Percentiles rank a stretch among this genome's conserved stretches.
These are phyloP conservation scores for Danaus melanippus DNA, from an alignment of 1,140 invertebrate species.

Conservation along the genomic window DNA sequence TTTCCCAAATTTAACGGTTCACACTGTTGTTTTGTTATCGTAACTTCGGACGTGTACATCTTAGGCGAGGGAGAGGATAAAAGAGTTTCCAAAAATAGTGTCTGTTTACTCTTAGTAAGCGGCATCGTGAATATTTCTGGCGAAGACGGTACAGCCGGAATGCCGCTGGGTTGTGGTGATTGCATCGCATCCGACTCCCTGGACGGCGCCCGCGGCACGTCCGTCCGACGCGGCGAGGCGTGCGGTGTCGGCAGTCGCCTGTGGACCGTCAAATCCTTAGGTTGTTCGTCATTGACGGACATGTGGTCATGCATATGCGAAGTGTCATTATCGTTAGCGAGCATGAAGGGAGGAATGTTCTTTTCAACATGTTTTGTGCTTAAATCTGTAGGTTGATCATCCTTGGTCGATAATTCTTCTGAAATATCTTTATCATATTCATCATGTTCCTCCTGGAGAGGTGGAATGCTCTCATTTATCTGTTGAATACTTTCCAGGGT, in stretches of 20 bases:
- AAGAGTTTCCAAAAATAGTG: slow-evolving; percentile 72
- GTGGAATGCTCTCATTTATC: slow-evolving; percentile 15
- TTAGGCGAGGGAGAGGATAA: slow-evolving; percentile 71
- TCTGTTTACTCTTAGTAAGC: slow-evolving; percentile 68
- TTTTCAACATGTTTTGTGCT: slow-evolving; percentile 50
- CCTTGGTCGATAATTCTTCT: slow-evolving; percentile 26
- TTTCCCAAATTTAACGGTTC: slow-evolving; percentile 79
- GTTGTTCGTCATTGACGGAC: slow-evolving; percentile 70
- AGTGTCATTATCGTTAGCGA: slow-evolving; percentile 39
- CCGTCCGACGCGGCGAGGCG: slow-evolving; percentile 56
- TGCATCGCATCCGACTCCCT: slow-evolving; percentile 76
- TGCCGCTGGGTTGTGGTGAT: slow-evolving; percentile 77
- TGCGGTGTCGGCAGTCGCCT: slow-evolving; percentile 63
- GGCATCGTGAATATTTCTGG: slow-evolving; percentile 73
- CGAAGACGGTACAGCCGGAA: slow-evolving; percentile 75
- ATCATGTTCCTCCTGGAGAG: slow-evolving; percentile 18
- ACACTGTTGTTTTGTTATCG: slow-evolving; percentile 74
- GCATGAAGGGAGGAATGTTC: slow-evolving; percentile 18
- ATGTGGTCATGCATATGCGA: slow-evolving; percentile 51
- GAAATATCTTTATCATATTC: slow-evolving; percentile 23
- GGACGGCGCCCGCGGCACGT: slow-evolving; percentile 71
- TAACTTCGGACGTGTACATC: slow-evolving; percentile 72
- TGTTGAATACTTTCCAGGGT: slow-evolving; percentile 12
- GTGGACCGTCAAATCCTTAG: slow-evolving; percentile 73
- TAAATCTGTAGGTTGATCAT: slow-evolving; percentile 68